Evolutionary conservation across 2,888 invertebrate genomes (phyloP).

Genomic region (Myopa tessellatipennis): DNA sequence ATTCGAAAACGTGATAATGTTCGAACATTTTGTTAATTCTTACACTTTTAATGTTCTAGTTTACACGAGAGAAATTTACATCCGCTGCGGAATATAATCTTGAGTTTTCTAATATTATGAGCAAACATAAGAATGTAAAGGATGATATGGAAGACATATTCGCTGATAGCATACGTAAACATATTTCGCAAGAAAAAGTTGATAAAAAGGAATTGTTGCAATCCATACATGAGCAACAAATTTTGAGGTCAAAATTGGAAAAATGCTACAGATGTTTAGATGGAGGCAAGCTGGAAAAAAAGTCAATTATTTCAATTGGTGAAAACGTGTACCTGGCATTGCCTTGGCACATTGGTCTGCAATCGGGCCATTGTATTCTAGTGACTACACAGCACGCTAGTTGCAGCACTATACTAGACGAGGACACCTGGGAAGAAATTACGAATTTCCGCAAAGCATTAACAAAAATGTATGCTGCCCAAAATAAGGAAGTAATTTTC

Average conservation of each 20-base stretch:
- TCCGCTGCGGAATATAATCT: conserved; percentile 84
- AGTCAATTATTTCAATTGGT: conserved; percentile 85
- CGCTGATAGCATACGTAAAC: conserved; percentile 79
- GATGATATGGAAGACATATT: conserved; percentile 89
- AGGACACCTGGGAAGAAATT: conserved; percentile 94
- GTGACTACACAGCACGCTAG: conserved; percentile 84
- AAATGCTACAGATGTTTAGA: conserved; percentile 88
- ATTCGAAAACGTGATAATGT: not conserved
- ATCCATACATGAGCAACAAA: conserved; percentile 81
- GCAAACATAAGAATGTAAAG: conserved; percentile 73
- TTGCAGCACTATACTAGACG: conserved; percentile 87
- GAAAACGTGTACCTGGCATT: conserved; percentile 86
- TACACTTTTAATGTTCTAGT: conserved; percentile 67
- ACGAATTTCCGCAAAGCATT: conserved; percentile 80
- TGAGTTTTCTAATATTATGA: conserved; percentile 80
- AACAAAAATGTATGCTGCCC: conserved; percentile 79
- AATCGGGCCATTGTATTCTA: conserved; percentile 87
- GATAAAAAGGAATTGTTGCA: conserved; percentile 73
- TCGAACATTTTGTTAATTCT: not conserved
- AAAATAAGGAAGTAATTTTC: conserved; percentile 85
- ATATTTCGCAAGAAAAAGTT: conserved; percentile 73
- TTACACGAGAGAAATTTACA: conserved; percentile 83
- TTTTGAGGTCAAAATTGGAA: conserved; percentile 78
- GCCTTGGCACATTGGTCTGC: conserved; percentile 83
- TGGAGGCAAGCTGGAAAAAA: conserved; percentile 82